Base-by-base conservation (phyloP, 1,140 invertebrate genomes). In the Rhopalosiphum padi region DNA sequence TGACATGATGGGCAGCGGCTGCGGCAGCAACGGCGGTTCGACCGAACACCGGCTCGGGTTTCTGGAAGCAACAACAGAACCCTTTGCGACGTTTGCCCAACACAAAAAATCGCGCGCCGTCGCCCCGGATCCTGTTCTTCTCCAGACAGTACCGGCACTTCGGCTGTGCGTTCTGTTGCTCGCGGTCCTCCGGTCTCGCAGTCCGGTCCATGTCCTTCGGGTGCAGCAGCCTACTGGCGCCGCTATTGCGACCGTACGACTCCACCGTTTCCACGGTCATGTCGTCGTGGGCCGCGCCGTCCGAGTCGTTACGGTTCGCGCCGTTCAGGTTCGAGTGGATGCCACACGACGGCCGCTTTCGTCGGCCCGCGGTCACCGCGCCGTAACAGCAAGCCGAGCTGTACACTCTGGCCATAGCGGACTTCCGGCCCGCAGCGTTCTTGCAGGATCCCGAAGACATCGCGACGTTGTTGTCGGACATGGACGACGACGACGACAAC, bases 11-110 rank as follows among this genome's bases (percentile, higher is more conserved):
- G 43, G 82, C 51, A 25, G 55, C 55, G 48, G 35, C n/a, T 3
- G 46, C 48, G 48, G 82, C 48, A 46, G 90, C 15, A 25, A 30
- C 60, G 2, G n/a, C 77, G 0, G 91, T 25, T 2, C 91, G 82
- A 23, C 55, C 91, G 37, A 93, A 93, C 11, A 86, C 94, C 60
- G 48, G 94, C 89, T 77, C 94, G 92, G 94, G 94, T 91, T 91
- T 94, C 88, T 88, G 94, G 93, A 68, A 94, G 46, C 48, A 92
- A 21, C 93, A 88, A 30, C 86, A 93, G 23, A 46, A 43, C 89
- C 89, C 89, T 90, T 90, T 90, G 23, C 83, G 83, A n/a, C 83
- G 83, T 41, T 93, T 93, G 41, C 51, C 86, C 15, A 89, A 37
- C 30, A 93, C 87, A 77, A 85, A 91, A 25, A 91, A 82, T 30